Conservation (phyloP, 1,140 invertebrate genomes). For the Platyura marginata region DNA sequence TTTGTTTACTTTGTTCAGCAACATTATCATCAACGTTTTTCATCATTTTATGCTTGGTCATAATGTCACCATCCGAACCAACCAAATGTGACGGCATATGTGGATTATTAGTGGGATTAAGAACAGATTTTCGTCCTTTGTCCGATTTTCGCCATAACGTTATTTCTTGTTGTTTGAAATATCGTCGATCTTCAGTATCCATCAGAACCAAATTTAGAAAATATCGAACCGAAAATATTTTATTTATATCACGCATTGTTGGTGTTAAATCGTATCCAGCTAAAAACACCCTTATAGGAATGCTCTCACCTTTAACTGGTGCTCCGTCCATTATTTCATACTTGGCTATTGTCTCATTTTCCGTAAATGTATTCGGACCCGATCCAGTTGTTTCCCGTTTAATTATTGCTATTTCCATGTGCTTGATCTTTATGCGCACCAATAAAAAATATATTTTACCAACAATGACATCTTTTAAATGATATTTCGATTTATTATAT, state of each 20-base stretch:
- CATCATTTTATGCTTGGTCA: no score
- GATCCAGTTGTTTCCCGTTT: conserved; percentile 95
- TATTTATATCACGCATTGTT: conserved; percentile 99
- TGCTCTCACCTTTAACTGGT: conserved; percentile 89
- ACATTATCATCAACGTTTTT: no score
- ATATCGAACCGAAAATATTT: conserved; percentile 98
- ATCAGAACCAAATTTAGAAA: conserved; percentile 97
- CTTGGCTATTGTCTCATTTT: conserved; percentile 98
- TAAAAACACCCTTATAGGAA: conserved; percentile 95
- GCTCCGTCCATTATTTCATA: conserved; percentile 99
- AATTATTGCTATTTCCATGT: conserved; percentile 99
- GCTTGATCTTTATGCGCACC: conserved; percentile 98
- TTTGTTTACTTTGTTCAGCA: no score
- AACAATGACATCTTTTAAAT: conserved; percentile 98
- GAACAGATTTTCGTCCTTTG: conserved; percentile 36
- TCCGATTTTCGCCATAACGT: conserved; percentile 77
- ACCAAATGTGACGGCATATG: conserved; percentile 41
- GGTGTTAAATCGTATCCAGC: conserved; percentile 97
- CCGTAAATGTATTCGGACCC: conserved; percentile 65
- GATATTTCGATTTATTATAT: conserved; percentile 99
- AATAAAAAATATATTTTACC: conserved; percentile 99
- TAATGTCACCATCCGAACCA: conserved; percentile 15
- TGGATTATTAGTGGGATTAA: conserved; percentile 24
- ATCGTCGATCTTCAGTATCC: conserved; percentile 96
- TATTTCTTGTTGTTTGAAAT: conserved; percentile 99